phyloP scores from a whole-genome alignment of 2,797 vertebrate species.

The Gadopsis bispinosus region DNA sequence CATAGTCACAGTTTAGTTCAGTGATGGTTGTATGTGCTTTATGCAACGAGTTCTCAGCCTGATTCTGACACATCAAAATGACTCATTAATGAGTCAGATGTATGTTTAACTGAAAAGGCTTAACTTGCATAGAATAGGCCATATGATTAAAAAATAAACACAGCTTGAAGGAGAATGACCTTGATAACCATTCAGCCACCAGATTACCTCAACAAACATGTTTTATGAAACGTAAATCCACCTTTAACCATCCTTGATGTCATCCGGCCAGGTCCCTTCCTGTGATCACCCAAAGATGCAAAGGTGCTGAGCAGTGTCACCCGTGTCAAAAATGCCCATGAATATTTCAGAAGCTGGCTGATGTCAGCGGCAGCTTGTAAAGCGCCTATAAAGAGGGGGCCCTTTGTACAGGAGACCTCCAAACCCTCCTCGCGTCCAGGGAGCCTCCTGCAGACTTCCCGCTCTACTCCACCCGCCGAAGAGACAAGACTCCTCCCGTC shows the following conservation, averaged over 20 bases:
- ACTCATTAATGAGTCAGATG: constrained; percentile 43
- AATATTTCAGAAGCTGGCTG: constrained; percentile 79
- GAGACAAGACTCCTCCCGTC: constrained; percentile 8
- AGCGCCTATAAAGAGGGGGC: constrained; percentile 58
- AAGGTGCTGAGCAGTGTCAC: constrained; percentile 57
- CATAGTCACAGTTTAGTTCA: constrained; percentile 1
- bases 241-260: constrained; percentile 37
- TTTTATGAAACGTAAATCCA: constrained; percentile 37
- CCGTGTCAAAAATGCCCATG: constrained; percentile 45
- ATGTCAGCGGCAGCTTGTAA: constrained; percentile 62
- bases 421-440: constrained; percentile 1
- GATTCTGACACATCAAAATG: constrained; percentile 36
- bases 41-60: constrained; percentile 11
- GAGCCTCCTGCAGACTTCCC: background rate
- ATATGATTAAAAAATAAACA: background rate
- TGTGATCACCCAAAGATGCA: constrained; percentile 38
- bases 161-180: background rate
- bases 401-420: constrained; percentile 3
- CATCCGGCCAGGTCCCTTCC: constrained; percentile 23
- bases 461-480: background rate
- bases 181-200: background rate
- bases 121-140: background rate
- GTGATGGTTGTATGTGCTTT: background rate
- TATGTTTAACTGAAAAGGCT: constrained; percentile 3
- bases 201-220: constrained; percentile 35